phyloP scores from a whole-genome alignment of 30 jellyfish, hydroid and myxozoan genomes.

The Mastigias papua region DNA sequence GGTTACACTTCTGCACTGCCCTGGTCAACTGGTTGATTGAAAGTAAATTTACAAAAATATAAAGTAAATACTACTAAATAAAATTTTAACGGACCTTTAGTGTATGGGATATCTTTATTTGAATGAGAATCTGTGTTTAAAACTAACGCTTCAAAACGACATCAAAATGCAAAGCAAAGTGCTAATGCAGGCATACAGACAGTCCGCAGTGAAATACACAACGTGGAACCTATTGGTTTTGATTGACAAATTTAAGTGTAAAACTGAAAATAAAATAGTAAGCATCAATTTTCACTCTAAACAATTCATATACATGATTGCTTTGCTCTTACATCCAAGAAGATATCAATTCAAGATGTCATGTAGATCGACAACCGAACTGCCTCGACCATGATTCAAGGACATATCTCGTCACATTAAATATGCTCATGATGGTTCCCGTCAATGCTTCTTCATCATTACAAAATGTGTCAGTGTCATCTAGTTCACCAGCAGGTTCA shows the following conservation, averaged over 20 bases:
- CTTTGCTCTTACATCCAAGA: background rate
- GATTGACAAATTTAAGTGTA: background rate
- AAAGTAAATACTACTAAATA: too few species aligned
- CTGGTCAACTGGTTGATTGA: too few species aligned
- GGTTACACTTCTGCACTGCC: too few species aligned
- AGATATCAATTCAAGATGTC: background rate
- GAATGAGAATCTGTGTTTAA: too few species aligned
- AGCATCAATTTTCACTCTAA: background rate
- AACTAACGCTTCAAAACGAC: too few species aligned
- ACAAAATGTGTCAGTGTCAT: slow-evolving; percentile 67
- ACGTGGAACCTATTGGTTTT: background rate
- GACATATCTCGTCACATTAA: slow-evolving; percentile 74
- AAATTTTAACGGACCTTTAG: too few species aligned
- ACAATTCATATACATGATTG: slow-evolving; percentile 15
- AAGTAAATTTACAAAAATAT: too few species aligned
- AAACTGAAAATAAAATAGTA: background rate
- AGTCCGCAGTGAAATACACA: background rate
- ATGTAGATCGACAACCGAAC: background rate
- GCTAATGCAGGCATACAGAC: too few species aligned
- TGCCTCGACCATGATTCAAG: slow-evolving; percentile 61
- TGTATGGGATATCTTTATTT: too few species aligned
- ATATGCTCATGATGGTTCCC: slow-evolving; percentile 83
- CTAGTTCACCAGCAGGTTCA: slow-evolving; percentile 56
- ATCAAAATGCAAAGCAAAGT: too few species aligned
- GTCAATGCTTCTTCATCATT: slow-evolving; percentile 86